Conservation (phyloP, 1,140 invertebrate genomes). For the Gonatopus flavifemur region DNA sequence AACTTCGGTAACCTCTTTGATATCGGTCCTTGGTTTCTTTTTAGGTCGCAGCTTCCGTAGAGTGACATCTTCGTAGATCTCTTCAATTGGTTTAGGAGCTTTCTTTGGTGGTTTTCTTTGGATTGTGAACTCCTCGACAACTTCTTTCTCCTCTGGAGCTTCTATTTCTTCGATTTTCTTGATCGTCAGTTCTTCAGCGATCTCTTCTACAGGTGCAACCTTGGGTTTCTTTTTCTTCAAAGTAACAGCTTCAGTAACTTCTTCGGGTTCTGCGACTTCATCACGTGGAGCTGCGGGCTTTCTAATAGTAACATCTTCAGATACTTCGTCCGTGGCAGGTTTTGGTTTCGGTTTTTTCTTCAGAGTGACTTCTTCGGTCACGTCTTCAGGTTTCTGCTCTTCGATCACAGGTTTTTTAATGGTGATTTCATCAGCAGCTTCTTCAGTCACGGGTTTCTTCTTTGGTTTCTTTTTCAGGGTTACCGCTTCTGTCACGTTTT, state of each 20-base stretch:
- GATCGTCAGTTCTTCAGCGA: conserved; percentile 54
- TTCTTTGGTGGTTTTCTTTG: conserved; percentile 52
- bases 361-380: conserved; percentile 33
- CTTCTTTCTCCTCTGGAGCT: conserved; percentile 31
- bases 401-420: conserved; percentile 26
- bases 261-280: conserved; percentile 23
- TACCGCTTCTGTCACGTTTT: conserved; percentile 41
- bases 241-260: conserved; percentile 17
- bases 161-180: conserved; percentile 27
- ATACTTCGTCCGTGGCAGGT: conserved; percentile 44
- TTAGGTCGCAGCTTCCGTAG: conserved; percentile 70
- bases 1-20: conserved; percentile 70
- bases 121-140: conserved; percentile 56
- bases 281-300: conserved; percentile 32
- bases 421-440: conserved; percentile 32
- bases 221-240: conserved; percentile 26
- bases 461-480: conserved; percentile 38
- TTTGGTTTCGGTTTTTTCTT: conserved; percentile 39
- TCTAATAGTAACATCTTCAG: conserved; percentile 49
- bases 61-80: conserved; percentile 71
- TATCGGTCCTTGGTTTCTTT: conserved; percentile 63
- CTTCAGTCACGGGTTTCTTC: conserved; percentile 32
- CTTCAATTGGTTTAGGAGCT: conserved; percentile 63
- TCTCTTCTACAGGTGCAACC: conserved; percentile 27
- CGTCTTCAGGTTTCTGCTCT: conserved; percentile 8